phyloP scores from a whole-genome alignment of 2,888 invertebrate species.

The Aleiodes alternator region DNA sequence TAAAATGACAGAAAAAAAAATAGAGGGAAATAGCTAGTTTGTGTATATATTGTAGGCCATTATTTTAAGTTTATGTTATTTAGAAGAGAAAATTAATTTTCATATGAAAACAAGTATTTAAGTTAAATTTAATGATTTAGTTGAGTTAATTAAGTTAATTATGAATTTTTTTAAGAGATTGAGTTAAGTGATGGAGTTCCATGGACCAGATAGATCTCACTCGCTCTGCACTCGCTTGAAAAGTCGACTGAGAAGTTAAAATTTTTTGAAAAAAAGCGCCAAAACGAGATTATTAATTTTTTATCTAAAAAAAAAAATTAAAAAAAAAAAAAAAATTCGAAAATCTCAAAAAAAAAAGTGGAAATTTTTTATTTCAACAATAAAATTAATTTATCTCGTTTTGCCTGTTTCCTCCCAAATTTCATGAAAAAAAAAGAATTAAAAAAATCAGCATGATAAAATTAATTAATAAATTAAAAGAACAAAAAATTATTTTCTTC shows the following conservation, averaged over 20 bases:
- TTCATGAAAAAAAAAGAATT: conserved; percentile 24
- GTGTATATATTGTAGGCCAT: conserved; percentile 26
- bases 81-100: background rate
- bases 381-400: no score
- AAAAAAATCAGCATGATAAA: conserved; percentile 14
- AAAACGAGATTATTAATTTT: no score
- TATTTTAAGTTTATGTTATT: conserved; percentile 1
- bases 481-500: conserved; percentile 3
- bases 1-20: conserved; percentile 9
- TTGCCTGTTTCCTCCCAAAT: no score
- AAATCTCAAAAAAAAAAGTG: no score
- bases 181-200: conserved; percentile 14
- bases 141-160: background rate
- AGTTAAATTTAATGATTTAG: conserved; percentile 2
- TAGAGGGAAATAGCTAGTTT: background rate
- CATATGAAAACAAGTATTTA: background rate
- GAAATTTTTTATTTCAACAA: no score
- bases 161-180: conserved; percentile 29
- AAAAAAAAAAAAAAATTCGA: no score
- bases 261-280: conserved; percentile 10
- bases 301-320: no score
- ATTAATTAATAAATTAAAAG: background rate
- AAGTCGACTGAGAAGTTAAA: background rate
- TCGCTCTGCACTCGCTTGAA: conserved; percentile 31
- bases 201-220: conserved; percentile 34